A percentile compares a stretch with the other conserved stretches of the same genome.
Evolutionary conservation across 2,888 invertebrate species (phyloP).

Genomic region (Polyploca ridens): DNA sequence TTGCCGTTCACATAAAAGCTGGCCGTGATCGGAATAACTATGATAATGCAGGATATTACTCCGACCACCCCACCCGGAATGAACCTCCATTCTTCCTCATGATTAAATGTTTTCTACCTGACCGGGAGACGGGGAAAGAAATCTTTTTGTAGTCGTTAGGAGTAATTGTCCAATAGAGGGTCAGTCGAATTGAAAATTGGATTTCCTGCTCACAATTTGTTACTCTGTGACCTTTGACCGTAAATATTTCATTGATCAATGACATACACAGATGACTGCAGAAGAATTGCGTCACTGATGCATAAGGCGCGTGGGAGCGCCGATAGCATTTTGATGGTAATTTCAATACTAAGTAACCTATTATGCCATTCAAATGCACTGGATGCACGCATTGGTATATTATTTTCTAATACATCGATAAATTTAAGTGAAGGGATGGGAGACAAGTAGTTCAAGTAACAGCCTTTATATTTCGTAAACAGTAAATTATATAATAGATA

Average conservation of each 20-base stretch:
- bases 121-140: neutral
- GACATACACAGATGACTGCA: too few relatives aligned
- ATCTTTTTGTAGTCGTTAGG: neutral
- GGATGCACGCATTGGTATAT: too few relatives aligned
- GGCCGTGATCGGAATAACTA: neutral
- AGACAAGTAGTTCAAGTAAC: too few relatives aligned
- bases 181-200: neutral
- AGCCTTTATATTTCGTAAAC: too few relatives aligned
- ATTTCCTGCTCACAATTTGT: neutral
- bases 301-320: too few relatives aligned
- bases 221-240: neutral
- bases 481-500: too few relatives aligned
- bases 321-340: too few relatives aligned
- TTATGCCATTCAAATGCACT: too few relatives aligned
- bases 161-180: neutral
- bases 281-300: too few relatives aligned
- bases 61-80: neutral
- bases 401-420: too few relatives aligned
- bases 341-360: too few relatives aligned
- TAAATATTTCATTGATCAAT: neutral
- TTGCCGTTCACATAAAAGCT: neutral
- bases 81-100: neutral
- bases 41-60: neutral
- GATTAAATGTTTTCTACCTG: constrained; percentile 7
- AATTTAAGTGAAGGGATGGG: too few relatives aligned